Conservation (phyloP, 2,797 vertebrate genomes). For the Gouania willdenowi region DNA sequence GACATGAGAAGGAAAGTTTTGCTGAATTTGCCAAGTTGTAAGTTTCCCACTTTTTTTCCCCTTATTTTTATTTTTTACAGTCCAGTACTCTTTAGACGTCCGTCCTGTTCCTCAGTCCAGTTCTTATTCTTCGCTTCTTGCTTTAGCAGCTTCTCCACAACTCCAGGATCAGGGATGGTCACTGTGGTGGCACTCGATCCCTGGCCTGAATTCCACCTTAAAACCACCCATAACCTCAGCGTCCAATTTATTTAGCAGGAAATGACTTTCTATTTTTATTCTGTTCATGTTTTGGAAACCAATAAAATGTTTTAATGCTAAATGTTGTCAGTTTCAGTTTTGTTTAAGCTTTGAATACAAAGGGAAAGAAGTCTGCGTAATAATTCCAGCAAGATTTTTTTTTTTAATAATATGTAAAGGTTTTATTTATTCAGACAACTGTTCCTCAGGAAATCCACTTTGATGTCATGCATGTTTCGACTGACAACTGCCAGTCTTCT, state of each 20-base stretch:
- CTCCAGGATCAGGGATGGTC: conserved; percentile 30
- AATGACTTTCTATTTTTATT: conserved; percentile 60
- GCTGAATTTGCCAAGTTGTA: conserved; percentile 19
- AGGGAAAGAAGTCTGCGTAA: not conserved
- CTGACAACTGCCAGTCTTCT: too few species aligned
- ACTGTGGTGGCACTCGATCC: conserved; percentile 9
- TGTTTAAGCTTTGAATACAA: not conserved
- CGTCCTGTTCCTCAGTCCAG: not conserved
- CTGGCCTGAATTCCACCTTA: conserved; percentile 4
- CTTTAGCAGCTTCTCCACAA: conserved; percentile 32
- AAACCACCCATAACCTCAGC: conserved; percentile 48
- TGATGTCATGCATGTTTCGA: too few species aligned
- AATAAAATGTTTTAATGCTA: conserved; percentile 59
- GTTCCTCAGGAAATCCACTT: too few species aligned
- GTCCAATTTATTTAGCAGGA: conserved; percentile 43
- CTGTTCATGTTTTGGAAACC: conserved; percentile 55
- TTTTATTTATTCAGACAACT: too few species aligned
- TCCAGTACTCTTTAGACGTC: not conserved
- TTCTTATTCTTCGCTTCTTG: not conserved
- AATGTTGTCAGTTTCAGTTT: not conserved
- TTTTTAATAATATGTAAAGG: too few species aligned
- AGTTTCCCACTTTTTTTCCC: not conserved
- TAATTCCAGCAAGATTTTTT: too few species aligned
- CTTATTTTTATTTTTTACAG: not conserved
- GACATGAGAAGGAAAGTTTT: conserved; percentile 10